Conservation (phyloP, 1,140 invertebrate species). For the Eulimnadia texana region DNA sequence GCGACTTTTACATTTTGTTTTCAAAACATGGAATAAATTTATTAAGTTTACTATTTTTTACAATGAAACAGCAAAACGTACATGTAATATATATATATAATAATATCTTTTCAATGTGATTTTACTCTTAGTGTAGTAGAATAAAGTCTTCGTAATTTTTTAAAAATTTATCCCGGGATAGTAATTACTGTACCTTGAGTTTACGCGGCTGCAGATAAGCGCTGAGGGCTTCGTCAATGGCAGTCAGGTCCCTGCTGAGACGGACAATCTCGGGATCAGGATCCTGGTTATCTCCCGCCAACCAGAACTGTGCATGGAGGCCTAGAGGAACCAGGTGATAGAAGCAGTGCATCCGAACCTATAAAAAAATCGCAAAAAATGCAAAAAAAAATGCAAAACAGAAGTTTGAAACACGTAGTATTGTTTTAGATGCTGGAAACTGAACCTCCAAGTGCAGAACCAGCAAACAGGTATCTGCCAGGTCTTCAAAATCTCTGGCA, state of each 20-base stretch:
- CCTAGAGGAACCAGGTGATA: constrained; percentile 65
- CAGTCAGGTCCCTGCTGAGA: constrained; percentile 57
- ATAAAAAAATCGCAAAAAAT: constrained; percentile 25
- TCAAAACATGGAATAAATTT: too few species aligned
- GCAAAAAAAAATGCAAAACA: neutral
- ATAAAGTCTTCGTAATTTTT: neutral
- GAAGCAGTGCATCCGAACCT: constrained; percentile 79
- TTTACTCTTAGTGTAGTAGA: too few species aligned
- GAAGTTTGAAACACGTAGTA: constrained; percentile 32
- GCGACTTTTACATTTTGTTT: too few species aligned
- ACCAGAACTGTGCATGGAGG: constrained; percentile 37
- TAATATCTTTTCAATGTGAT: too few species aligned
- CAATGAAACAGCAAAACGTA: constrained; percentile 5
- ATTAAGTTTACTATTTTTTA: too few species aligned
- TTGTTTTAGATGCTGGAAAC: too few species aligned
- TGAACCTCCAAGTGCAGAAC: constrained; percentile 82
- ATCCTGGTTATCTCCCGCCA: constrained; percentile 43
- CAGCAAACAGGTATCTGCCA: constrained; percentile 77
- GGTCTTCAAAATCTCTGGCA: constrained; percentile 66
- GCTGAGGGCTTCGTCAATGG: constrained; percentile 62
- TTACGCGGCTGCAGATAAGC: constrained; percentile 58
- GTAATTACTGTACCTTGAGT: constrained; percentile 43
- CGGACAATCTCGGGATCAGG: constrained; percentile 66
- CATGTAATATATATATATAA: too few species aligned
- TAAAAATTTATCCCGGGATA: constrained; percentile 8